phyloP scores from a whole-genome alignment of 1,140 invertebrate species.

The Drosophila pectinifera region DNA sequence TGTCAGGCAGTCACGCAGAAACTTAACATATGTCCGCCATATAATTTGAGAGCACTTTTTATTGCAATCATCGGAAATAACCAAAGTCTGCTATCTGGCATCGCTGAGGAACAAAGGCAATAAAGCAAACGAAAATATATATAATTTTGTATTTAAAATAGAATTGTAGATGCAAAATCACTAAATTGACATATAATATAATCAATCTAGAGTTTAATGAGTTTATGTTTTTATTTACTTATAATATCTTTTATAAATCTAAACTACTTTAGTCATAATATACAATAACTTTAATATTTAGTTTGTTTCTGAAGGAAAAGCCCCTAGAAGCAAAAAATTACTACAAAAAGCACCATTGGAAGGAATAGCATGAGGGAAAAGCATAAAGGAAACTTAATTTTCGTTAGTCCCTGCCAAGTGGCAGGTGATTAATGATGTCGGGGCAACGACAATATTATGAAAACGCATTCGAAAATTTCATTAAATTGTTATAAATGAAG shows the following conservation, averaged over 20 bases:
- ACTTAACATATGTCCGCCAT: constrained; percentile 73
- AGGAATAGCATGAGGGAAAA: constrained; percentile 8
- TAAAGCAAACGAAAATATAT: background rate
- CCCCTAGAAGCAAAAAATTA: background rate
- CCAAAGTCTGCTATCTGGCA: constrained; percentile 18
- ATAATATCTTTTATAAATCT: background rate
- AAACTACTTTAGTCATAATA: background rate
- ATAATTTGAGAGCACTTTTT: constrained; percentile 67
- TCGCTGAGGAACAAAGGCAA: background rate
- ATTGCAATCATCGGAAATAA: constrained; percentile 16
- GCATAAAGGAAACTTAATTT: constrained; percentile 71
- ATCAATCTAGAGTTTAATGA: too few species aligned
- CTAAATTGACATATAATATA: too few species aligned
- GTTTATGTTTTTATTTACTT: too few species aligned
- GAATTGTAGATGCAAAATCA: background rate
- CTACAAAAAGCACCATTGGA: constrained; percentile 10
- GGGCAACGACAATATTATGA: constrained; percentile 62
- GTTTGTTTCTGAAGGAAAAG: background rate
- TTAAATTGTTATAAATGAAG: constrained; percentile 83
- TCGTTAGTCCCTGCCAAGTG: constrained; percentile 68
- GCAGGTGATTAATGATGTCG: constrained; percentile 66
- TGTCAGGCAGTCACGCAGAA: constrained; percentile 74
- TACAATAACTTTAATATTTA: constrained; percentile 2
- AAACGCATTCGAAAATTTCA: constrained; percentile 83
- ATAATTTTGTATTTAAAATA: background rate